Base-by-base conservation (phyloP, 1,140 invertebrate species). In the Penaeus indicus region DNA sequence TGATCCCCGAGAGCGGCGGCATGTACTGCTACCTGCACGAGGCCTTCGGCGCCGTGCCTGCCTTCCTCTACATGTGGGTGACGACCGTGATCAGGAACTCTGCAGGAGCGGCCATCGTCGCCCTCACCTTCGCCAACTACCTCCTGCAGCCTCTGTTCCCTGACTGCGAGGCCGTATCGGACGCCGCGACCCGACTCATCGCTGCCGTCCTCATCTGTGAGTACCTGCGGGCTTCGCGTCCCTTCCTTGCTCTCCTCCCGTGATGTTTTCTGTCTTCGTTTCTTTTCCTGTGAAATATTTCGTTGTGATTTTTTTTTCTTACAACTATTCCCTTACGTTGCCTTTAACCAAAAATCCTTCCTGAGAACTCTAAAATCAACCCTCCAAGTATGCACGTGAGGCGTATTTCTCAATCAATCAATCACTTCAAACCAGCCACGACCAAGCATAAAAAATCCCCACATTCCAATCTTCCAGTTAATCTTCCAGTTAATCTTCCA, bases 11-110 rank as follows among this genome's bases (percentile, higher is more conserved):
- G 92, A 97, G 97, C 84, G 97, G 97, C 4, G 97, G 97, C 18
- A 97, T 98, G 93, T 98, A 98, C 92, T 96, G 97, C 13, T 98
- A 98, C 91, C 97, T 98, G 90, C 94, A 95, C 91, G 96, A 97
- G 92, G 96, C 97, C 0, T 98, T 97, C 92, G 98, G 98, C n/a
- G 95, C 96, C 25, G 93, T 99, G 63, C 96, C 97, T 21, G 97
- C 97, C 1, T 99, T 99, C 93, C 93, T 99, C 7, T 98, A 97
- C 92, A 93, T 99, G 1, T 99, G 97, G 97, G 97, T 95, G 62
- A 94, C 94, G 32, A 92, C 94, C 67, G 92, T 95, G n/a, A 92
- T 95, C 42, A 94, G 95, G 22, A 93, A 94, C 19, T 97, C 96
- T 82, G 96, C 97, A 89, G 96, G 95, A 21, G 97, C 97, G 92